Conservation (phyloP, 1,140 invertebrate genomes). For the Saxidomus purpurata region DNA sequence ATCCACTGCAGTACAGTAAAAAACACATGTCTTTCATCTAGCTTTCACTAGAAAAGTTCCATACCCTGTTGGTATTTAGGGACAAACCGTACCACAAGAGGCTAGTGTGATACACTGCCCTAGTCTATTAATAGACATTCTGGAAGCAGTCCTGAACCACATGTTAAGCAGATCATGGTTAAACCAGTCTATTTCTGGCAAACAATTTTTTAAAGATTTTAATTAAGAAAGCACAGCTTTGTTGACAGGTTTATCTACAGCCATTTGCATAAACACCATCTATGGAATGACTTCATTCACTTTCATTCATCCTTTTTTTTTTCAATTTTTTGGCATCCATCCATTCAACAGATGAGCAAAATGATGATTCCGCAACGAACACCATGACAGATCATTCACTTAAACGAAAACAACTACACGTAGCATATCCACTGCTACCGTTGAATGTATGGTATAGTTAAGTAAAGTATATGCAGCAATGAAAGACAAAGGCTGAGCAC, state of each 20-base stretch:
- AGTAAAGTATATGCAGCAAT: constrained; percentile 37
- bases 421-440: constrained; percentile 21
- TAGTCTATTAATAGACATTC: too few species aligned
- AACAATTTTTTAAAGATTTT: background rate
- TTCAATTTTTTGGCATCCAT: constrained; percentile 23
- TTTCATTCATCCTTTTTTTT: background rate
- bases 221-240: constrained; percentile 19
- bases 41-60: too few species aligned
- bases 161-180: background rate
- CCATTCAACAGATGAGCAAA: constrained; percentile 30
- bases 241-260: background rate
- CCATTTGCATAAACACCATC: constrained; percentile 32
- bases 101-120: too few species aligned
- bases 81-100: too few species aligned
- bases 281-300: constrained; percentile 28
- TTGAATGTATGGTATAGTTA: background rate
- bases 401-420: background rate
- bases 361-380: constrained; percentile 1
- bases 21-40: too few species aligned
- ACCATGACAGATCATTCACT: constrained; percentile 28
- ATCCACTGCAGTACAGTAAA: too few species aligned
- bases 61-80: too few species aligned
- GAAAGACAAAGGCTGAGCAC: constrained; percentile 41
- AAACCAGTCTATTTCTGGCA: constrained; percentile 43
- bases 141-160: constrained; percentile 11